Base-by-base conservation (phyloP, 2,888 invertebrate genomes). In the Kryphioiulus occultus region DNA sequence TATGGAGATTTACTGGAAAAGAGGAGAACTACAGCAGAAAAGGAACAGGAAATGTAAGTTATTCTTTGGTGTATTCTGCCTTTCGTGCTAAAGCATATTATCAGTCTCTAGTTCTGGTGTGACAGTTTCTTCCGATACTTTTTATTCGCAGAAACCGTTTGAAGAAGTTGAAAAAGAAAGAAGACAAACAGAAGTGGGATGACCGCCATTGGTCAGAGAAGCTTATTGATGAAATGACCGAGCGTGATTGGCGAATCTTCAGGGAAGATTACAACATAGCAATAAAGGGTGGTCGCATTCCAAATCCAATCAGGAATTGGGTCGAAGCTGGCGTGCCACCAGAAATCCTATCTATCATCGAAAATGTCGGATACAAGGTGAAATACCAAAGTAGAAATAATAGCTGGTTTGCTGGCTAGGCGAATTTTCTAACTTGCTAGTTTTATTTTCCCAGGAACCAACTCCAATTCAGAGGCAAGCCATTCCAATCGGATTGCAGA, bases 201-300 rank as follows among this genome's bases (percentile, higher is more conserved):
- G 99, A 99, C 92, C 94, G 99, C 7, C 99, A 99, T 92, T 99
- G 99, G 99, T 96, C 97, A 4, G 98, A 99, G 91, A 99, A 99
- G 92, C 95, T 95, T 15, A 93, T 95, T 0, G 95, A 95, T 87
- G 98, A 99, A 92, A 99, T 99, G 99, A 97, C 97, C 0, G 99
- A 99, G 92, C 94, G 99, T 90, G 99, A 99, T 93, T 99, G 99
- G 99, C 95, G 99, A 92, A 99, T 99, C 91, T 99, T 99, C 92
- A 94, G 99, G 89, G 99, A 99, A 92, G 99, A 99, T 93, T 99
- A 98, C 92, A 99, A 98, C 91, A 99, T 99, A 87, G 96, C 98
- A 3, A 97, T 99, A 89, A 99, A 99, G 92, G 94, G 98, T 89
- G 99, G 99, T 0, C 95, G 94, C 91, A 98, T 99, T 90, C 99